A percentile compares a stretch with the other conserved stretches of the same genome.
Conservation (phyloP, 1,140 invertebrate species). For the Hirudo medicinalis region DNA sequence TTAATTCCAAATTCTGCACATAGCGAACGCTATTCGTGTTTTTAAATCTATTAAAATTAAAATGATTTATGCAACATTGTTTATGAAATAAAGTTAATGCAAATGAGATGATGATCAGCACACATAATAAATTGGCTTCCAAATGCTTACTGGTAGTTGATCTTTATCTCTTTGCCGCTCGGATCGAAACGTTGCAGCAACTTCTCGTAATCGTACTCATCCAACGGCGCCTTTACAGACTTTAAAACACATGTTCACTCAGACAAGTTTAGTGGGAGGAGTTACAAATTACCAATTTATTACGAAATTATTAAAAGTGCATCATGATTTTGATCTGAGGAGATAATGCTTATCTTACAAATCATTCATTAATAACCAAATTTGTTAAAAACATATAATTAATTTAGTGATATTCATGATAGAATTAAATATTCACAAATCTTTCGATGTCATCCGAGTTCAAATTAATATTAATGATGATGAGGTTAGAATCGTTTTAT, state of each 20-base stretch:
- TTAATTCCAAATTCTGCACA: too few species aligned
- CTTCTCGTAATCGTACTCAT: conserved; percentile 20
- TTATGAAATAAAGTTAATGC: neutral
- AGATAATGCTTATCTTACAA: neutral
- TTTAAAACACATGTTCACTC: neutral
- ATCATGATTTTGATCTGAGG: neutral
- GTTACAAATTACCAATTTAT: neutral
- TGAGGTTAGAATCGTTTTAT: neutral
- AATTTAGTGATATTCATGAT: neutral
- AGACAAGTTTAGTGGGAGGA: too few species aligned
- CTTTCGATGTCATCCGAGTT: neutral
- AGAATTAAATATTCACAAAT: neutral
- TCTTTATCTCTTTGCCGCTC: conserved; percentile 17
- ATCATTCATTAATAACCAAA: too few species aligned
- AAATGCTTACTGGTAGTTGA: conserved; percentile 20
- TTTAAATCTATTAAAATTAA: neutral
- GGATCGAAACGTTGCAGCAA: conserved; percentile 15
- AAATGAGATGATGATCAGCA: neutral
- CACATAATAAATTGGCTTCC: neutral
- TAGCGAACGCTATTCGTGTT: neutral
- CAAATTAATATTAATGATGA: too few species aligned
- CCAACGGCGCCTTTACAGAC: conserved; percentile 19
- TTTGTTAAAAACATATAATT: too few species aligned
- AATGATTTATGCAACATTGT: neutral
- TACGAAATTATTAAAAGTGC: neutral